Evolutionary conservation across 2,888 invertebrate genomes (phyloP).

Genomic region (Tetheella fluctuosa): DNA sequence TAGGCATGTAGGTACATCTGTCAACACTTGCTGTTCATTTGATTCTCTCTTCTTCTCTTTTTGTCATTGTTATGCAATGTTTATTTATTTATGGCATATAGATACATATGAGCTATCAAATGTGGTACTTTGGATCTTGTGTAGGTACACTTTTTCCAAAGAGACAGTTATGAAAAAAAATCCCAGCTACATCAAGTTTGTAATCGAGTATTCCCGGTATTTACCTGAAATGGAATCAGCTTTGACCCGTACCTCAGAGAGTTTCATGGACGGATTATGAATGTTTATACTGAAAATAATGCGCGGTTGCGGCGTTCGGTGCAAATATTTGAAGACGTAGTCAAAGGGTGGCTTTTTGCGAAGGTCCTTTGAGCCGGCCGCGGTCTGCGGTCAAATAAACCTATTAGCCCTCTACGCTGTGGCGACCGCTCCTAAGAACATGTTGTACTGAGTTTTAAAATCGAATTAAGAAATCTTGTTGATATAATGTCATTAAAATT

Average conservation of each 20-base stretch:
- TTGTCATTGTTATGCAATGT: too few relatives aligned
- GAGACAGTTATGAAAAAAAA: neutral
- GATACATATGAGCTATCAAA: too few relatives aligned
- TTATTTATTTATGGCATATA: too few relatives aligned
- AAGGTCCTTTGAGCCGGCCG: constrained; percentile 69
- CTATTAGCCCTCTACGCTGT: constrained; percentile 60
- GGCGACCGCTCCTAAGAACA: constrained; percentile 30
- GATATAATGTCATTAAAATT: neutral
- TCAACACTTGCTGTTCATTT: constrained; percentile 1
- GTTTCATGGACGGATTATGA: constrained; percentile 72
- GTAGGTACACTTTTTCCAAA: neutral
- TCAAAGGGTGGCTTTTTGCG: constrained; percentile 80
- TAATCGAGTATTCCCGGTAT: constrained; percentile 22
- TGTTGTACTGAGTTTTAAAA: constrained; percentile 6
- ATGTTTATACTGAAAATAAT: constrained; percentile 81
- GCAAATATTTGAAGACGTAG: constrained; percentile 80
- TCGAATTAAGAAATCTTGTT: constrained; percentile 1
- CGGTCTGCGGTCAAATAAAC: constrained; percentile 78
- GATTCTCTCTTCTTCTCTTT: too few relatives aligned
- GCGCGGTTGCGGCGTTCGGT: constrained; percentile 72
- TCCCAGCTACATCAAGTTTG: neutral
- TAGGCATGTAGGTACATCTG: neutral
- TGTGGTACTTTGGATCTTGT: neutral
- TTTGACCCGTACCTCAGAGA: constrained; percentile 51
- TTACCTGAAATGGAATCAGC: constrained; percentile 55